Base-by-base conservation (phyloP, 2,113 vertebrate genomes). In the Oriolus oriolus region DNA sequence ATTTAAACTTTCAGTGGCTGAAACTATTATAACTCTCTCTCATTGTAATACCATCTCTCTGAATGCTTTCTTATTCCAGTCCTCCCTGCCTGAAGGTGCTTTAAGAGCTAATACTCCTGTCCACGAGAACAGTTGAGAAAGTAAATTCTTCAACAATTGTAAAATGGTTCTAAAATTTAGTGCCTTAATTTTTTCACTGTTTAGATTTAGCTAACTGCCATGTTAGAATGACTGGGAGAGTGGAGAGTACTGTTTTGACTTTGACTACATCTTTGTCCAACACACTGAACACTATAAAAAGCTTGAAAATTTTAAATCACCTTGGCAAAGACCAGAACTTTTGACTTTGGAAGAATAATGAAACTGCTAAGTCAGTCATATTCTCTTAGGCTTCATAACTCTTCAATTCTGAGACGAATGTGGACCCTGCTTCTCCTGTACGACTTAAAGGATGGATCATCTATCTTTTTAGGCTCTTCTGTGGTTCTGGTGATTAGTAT, bases 71-170 rank as follows among this genome's bases (percentile, higher is more conserved):
- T 75, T 78, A 50, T 27, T 94, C 45, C 6, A 41, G 2, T 35
- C 21, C 3, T 83, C 18, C 35, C 22, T 0, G 0, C 31, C 26
- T 86, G 37, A 84, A 78, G 7, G 23, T 16, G 8, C 2, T 23
- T 84, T 28, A 37, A 66, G 42, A 71, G 52, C 31, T 88, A 50
- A 9, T 78, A 56, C 5, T 87, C 27, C 13, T 88, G 26, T 83
- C 31, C 28, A 63, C 49, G 24, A 61, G 76, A 75, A 71, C 14
- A 65, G 35, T 44, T 33, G 30, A 90, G 59, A 69, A 87, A 84
- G 49, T 37, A 74, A 88, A 70, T 79, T 94, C n/a, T 91, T 93
- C 33, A 80, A 8, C 41, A 64, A 2, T 3, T 89, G 39, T 70
- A 30, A 59, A 59, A 59, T 59, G 22, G 22, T 59, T 35, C 22